Conservation (phyloP, 2,797 vertebrate species). For the Lepilemur ruficaudatus region DNA sequence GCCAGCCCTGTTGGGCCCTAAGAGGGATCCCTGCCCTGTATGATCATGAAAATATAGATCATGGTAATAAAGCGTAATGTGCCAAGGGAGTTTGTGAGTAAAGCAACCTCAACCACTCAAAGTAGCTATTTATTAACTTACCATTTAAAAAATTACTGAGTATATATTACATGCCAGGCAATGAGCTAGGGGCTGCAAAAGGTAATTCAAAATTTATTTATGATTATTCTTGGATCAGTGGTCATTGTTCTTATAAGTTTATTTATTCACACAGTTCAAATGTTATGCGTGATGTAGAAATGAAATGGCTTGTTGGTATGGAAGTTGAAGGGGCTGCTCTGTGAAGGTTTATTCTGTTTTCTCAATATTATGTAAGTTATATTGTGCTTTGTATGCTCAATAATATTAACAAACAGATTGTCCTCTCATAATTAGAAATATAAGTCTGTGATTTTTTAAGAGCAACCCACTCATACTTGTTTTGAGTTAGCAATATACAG, state of each 20-base stretch:
- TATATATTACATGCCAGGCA: neutral
- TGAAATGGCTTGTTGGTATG: neutral
- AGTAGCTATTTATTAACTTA: neutral
- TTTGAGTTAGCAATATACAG: constrained; percentile 2
- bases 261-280: neutral
- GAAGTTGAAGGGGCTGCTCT: neutral
- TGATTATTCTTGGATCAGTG: neutral
- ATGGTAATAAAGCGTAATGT: constrained; percentile 8
- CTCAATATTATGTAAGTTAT: neutral
- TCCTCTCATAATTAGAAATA: constrained; percentile 18
- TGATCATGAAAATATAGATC: neutral
- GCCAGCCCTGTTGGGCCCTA: no score
- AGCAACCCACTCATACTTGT: neutral
- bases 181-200: neutral
- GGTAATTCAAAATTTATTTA: neutral
- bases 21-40: neutral
- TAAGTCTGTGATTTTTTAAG: neutral
- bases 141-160: neutral
- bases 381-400: neutral
- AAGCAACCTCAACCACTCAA: neutral
- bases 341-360: constrained; percentile 15
- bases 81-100: neutral
- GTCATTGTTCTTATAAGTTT: neutral
- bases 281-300: constrained; percentile 11
- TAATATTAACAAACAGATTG: constrained; percentile 21